Conservation (phyloP, 1,140 invertebrate species). For the Gonioctena quinquepunctata region DNA sequence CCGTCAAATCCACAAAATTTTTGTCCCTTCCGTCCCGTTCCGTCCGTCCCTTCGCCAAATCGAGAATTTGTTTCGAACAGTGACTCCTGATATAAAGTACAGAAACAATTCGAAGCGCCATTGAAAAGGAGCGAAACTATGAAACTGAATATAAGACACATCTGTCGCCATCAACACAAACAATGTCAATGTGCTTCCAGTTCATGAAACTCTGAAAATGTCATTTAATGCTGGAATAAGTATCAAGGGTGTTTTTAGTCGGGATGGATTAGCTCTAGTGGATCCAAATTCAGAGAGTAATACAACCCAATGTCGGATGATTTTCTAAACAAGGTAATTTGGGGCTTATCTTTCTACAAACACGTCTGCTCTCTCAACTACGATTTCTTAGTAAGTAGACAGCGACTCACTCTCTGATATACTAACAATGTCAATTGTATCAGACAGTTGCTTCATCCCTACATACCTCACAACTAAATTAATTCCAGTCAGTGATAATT, state of each 20-base stretch:
- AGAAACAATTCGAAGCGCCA: not conserved
- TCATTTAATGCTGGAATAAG: constrained; percentile 19
- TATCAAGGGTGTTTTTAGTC: constrained; percentile 40
- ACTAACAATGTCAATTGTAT: constrained; percentile 49
- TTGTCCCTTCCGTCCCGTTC: too few species aligned
- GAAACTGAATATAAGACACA: constrained; percentile 35
- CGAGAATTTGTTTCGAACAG: too few species aligned
- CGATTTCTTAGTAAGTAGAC: constrained; percentile 29
- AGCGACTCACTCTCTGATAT: constrained; percentile 33
- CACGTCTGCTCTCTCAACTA: constrained; percentile 32
- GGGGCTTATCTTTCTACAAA: constrained; percentile 46
- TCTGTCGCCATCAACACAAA: constrained; percentile 37
- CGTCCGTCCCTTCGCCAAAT: too few species aligned
- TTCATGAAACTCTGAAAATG: constrained; percentile 37
- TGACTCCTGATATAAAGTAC: too few species aligned
- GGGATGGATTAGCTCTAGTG: constrained; percentile 36
- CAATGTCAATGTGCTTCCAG: constrained; percentile 32
- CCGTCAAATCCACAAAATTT: too few species aligned
- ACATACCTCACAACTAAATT: not conserved
- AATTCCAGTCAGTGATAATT: not conserved
- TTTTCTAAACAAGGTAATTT: constrained; percentile 49
- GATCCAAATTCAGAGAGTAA: constrained; percentile 22
- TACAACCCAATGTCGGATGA: constrained; percentile 38
- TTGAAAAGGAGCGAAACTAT: constrained; percentile 15
- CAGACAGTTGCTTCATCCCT: constrained; percentile 9